Conservation (phyloP, 1,140 invertebrate species). For the Drosophila arizonae region DNA sequence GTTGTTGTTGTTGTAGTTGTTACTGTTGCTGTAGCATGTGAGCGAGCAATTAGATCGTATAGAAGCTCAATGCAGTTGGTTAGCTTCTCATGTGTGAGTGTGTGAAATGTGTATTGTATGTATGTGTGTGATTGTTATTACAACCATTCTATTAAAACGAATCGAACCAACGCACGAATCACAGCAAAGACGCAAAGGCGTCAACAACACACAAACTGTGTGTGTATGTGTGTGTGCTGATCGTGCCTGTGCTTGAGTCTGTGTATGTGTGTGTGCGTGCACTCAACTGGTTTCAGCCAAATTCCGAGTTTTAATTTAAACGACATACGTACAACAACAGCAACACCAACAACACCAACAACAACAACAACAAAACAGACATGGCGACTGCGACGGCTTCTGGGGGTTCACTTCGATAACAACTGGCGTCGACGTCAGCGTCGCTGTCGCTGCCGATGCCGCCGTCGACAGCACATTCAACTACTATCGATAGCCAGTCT, state of each 20-base stretch:
- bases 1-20: conserved; percentile 22
- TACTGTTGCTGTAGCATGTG: conserved; percentile 61
- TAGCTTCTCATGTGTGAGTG: neutral
- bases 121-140: conserved; percentile 32
- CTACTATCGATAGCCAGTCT: conserved; percentile 68
- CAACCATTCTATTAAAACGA: conserved; percentile 70
- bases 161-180: conserved; percentile 69
- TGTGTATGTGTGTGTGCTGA: conserved; percentile 28
- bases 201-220: conserved; percentile 35
- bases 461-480: conserved; percentile 26
- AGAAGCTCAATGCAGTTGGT: conserved; percentile 25
- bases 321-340: conserved; percentile 52
- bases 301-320: conserved; percentile 78
- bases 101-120: conserved; percentile 1
- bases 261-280: conserved; percentile 57
- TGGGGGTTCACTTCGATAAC: conserved; percentile 25
- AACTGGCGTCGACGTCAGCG: conserved; percentile 11
- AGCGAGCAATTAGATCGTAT: conserved; percentile 68
- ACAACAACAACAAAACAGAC: conserved; percentile 22
- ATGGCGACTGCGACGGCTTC: conserved; percentile 14
- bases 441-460: conserved; percentile 4
- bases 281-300: conserved; percentile 76
- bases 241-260: conserved; percentile 2
- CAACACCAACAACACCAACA: conserved; percentile 42
- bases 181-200: conserved; percentile 61